A percentile compares a stretch with the other conserved stretches of the same genome.
These are phyloP conservation scores for Rhyzopertha dominica DNA, from an alignment of 1,140 invertebrate genomes.

Conservation along the genomic window DNA sequence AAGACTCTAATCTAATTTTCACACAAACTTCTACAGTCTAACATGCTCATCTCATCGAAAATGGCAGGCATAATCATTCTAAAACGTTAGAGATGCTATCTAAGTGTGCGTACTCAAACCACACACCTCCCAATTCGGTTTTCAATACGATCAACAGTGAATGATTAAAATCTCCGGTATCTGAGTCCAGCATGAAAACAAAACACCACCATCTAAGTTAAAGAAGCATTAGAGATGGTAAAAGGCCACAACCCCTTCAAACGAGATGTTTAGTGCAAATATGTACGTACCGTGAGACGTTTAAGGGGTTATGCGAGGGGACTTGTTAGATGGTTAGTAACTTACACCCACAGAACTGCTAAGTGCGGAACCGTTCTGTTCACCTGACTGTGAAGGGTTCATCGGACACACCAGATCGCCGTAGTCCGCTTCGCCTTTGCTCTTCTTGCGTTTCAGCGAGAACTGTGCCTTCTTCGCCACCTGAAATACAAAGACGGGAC, in stretches of 20 bases:
- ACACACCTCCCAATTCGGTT: conserved; percentile 11
- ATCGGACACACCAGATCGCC: conserved; percentile 83
- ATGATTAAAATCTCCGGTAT: conserved; percentile 46
- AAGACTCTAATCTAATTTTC: conserved; percentile 12
- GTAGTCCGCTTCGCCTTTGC: conserved; percentile 74
- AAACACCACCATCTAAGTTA: not conserved
- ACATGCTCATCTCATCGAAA: conserved; percentile 8
- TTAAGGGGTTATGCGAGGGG: conserved; percentile 8
- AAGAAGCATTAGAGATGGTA: not conserved
- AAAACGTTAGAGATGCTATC: conserved; percentile 13
- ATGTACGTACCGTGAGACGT: conserved; percentile 25
- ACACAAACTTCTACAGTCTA: conserved; percentile 2
- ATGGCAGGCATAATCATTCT: conserved; percentile 12
- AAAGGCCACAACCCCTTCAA: not conserved
- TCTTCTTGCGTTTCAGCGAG: conserved; percentile 81
- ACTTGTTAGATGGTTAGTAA: conserved; percentile 49
- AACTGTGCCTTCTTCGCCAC: conserved; percentile 85
- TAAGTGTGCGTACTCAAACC: conserved; percentile 1
- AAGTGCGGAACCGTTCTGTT: conserved; percentile 46
- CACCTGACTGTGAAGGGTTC: conserved; percentile 61
- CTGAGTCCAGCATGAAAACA: conserved; percentile 20
- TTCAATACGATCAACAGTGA: conserved; percentile 40
- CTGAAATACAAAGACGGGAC: conserved; percentile 49
- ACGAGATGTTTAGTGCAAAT: conserved; percentile 16
- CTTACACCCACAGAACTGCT: conserved; percentile 50